These are phyloP conservation scores for Drosophila murphyi DNA, from an alignment of 1,140 invertebrate genomes.

Conservation along the genomic window DNA sequence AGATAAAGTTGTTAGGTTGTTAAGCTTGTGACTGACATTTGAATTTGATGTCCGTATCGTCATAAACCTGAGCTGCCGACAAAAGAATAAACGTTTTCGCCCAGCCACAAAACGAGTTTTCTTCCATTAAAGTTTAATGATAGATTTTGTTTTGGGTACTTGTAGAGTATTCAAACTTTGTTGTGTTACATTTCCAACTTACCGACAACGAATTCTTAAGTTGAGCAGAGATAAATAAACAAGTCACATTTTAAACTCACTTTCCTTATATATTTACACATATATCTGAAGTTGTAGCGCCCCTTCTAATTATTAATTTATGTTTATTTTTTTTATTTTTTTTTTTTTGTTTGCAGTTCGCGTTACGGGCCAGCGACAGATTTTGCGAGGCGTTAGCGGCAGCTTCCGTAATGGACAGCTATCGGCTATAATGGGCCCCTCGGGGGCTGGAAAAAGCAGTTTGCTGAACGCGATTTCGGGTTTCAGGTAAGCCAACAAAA, in stretches of 20 bases:
- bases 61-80: slow-evolving; percentile 1
- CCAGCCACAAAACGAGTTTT: background rate
- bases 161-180: background rate
- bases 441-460: slow-evolving; percentile 93
- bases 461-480: slow-evolving; percentile 90
- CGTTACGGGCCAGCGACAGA: slow-evolving; percentile 68
- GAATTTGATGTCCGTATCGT: slow-evolving; percentile 17
- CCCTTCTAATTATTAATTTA: slow-evolving; percentile 11
- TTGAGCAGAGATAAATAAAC: slow-evolving; percentile 8
- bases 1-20: background rate
- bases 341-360: slow-evolving; percentile 60
- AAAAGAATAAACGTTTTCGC: background rate
- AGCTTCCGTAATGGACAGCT: slow-evolving; percentile 90
- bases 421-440: slow-evolving; percentile 94
- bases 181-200: background rate
- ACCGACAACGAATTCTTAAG: background rate
- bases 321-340: background rate
- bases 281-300: background rate
- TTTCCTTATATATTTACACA: background rate
- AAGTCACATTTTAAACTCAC: slow-evolving; percentile 10
- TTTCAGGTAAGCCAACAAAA: slow-evolving; percentile 86
- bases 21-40: background rate
- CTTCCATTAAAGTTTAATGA: background rate
- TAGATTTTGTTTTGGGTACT: background rate
- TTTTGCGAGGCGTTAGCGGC: slow-evolving; percentile 89